phyloP scores from a whole-genome alignment of 2,113 vertebrate genomes.

The Gymnobelideus leadbeateri region DNA sequence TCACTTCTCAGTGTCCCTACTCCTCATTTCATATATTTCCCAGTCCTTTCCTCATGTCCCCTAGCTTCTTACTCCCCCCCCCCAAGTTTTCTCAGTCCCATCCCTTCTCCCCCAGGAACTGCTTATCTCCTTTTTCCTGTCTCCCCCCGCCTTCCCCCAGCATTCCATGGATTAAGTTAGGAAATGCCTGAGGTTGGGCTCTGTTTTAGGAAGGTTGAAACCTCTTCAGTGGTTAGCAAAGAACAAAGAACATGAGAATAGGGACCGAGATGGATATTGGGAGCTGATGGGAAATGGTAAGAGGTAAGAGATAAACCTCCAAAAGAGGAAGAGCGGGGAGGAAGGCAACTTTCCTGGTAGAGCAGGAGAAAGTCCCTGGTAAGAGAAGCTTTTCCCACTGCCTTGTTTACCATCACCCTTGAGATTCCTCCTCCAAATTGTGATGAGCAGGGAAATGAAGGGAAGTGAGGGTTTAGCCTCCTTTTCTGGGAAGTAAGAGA shows the following conservation, averaged over 20 bases:
- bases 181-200: neutral
- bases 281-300: neutral
- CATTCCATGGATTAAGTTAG: neutral
- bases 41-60: neutral
- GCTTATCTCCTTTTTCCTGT: neutral
- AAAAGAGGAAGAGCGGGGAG: neutral
- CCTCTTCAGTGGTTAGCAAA: neutral
- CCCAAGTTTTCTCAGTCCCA: neutral
- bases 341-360: neutral
- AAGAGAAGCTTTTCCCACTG: constrained; percentile 5
- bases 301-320: neutral
- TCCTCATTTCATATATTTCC: neutral
- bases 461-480: neutral
- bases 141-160: neutral
- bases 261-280: neutral
- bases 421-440: neutral
- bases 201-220: neutral
- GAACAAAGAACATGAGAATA: neutral
- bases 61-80: neutral
- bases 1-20: neutral
- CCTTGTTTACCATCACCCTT: neutral
- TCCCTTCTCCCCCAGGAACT: neutral
- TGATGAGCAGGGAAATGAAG: neutral
- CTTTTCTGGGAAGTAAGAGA: neutral
- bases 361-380: neutral